Conservation (phyloP, 2,888 invertebrate species). For the Germaria angustata region DNA sequence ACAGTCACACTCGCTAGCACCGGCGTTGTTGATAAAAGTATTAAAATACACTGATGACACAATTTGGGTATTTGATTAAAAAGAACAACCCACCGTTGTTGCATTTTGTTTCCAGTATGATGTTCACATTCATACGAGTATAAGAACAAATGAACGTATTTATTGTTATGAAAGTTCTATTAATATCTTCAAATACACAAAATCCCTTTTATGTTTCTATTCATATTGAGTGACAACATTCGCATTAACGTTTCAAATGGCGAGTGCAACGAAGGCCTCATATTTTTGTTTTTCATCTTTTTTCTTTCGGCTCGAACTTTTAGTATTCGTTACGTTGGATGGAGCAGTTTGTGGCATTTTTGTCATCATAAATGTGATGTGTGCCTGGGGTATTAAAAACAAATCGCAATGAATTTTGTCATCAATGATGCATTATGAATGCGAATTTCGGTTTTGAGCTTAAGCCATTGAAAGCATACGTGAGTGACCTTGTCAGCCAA, state of each 20-base stretch:
- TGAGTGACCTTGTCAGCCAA: constrained; percentile 56
- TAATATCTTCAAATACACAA: neutral
- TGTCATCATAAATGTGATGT: constrained; percentile 61
- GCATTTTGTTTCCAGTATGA: neutral
- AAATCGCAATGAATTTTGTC: constrained; percentile 66
- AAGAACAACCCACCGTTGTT: constrained; percentile 2
- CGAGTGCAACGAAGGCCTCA: neutral
- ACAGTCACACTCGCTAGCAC: neutral
- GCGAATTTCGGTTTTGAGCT: constrained; percentile 57
- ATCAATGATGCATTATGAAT: constrained; percentile 66
- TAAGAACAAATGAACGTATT: neutral
- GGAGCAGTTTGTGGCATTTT: constrained; percentile 24
- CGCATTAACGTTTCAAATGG: constrained; percentile 52
- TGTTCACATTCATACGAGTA: neutral
- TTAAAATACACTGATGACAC: constrained; percentile 42
- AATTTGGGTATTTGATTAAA: constrained; percentile 41
- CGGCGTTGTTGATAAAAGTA: neutral
- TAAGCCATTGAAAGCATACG: constrained; percentile 52
- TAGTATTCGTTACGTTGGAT: neutral
- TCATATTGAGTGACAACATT: constrained; percentile 59
- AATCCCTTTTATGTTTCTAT: constrained; percentile 44
- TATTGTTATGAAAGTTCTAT: neutral
- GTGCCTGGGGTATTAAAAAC: constrained; percentile 66
- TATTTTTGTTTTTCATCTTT: constrained; percentile 5
- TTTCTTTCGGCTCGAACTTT: neutral